Conservation (phyloP, 2,797 vertebrate species). For the Fistularia tabacaria region DNA sequence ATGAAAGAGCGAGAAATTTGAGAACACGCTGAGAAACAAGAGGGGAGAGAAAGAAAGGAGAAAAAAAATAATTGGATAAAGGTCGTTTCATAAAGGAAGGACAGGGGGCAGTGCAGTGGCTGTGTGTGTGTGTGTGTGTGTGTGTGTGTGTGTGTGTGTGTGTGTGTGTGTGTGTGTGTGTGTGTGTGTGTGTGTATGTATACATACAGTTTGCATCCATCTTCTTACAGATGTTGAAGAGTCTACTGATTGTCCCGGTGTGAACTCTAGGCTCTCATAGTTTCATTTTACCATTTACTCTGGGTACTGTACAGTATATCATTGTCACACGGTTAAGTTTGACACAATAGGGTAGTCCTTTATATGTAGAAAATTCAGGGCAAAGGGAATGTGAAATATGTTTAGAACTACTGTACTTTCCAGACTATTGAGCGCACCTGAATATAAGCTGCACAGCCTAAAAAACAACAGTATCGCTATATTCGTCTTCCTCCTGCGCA, state of each 20-base stretch:
- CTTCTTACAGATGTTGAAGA: no score
- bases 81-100: slow-evolving; percentile 32
- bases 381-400: slow-evolving; percentile 12
- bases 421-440: no score
- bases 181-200: no score
- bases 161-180: neutral
- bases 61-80: slow-evolving; percentile 21
- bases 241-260: no score
- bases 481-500: no score
- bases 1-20: neutral
- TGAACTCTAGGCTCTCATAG: no score
- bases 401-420: no score
- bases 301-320: no score
- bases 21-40: neutral
- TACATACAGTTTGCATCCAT: no score
- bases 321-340: neutral
- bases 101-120: neutral
- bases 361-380: slow-evolving; percentile 2
- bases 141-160: slow-evolving; percentile 15
- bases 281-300: no score
- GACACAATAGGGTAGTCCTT: slow-evolving; percentile 15
- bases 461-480: no score
- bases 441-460: no score
- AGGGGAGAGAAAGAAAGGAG: slow-evolving; percentile 6
- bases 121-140: slow-evolving; percentile 17